Conservation (phyloP, 2,888 invertebrate genomes). For the Aricia artaxerxes region DNA sequence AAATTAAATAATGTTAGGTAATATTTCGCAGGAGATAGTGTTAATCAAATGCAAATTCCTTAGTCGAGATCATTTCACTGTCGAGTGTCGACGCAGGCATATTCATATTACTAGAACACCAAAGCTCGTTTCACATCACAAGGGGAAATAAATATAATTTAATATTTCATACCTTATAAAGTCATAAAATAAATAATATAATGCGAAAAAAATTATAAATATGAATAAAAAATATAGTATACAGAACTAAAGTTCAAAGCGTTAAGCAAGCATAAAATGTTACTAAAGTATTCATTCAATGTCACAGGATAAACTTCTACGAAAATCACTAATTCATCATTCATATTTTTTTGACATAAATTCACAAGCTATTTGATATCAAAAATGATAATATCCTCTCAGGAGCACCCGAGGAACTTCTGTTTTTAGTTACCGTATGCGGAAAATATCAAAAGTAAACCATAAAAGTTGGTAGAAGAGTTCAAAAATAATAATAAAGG, state of each 20-base stretch:
- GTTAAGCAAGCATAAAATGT: too few species aligned
- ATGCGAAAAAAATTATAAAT: too few species aligned
- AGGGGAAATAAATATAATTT: background rate
- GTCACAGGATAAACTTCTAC: too few species aligned
- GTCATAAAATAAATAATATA: too few species aligned
- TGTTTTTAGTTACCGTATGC: background rate
- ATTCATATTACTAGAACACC: slow-evolving; percentile 9
- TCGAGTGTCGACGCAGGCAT: background rate
- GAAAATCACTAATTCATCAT: too few species aligned
- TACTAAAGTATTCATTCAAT: too few species aligned
- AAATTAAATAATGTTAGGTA: too few species aligned
- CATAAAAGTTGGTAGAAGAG: background rate
- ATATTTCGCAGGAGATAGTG: background rate
- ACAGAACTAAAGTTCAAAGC: too few species aligned
- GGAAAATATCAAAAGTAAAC: background rate
- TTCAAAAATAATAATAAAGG: background rate
- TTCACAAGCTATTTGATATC: background rate
- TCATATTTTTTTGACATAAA: too few species aligned
- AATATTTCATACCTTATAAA: background rate
- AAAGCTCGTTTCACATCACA: background rate
- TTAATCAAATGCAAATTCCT: slow-evolving; percentile 12
- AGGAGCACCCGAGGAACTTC: background rate
- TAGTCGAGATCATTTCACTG: slow-evolving; percentile 12
- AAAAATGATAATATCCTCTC: background rate
- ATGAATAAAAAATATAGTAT: too few species aligned